Percentiles rank a stretch among this genome's conserved stretches.
Conservation (phyloP, 1,140 invertebrate genomes). For the Paraescarpia echinospica region DNA sequence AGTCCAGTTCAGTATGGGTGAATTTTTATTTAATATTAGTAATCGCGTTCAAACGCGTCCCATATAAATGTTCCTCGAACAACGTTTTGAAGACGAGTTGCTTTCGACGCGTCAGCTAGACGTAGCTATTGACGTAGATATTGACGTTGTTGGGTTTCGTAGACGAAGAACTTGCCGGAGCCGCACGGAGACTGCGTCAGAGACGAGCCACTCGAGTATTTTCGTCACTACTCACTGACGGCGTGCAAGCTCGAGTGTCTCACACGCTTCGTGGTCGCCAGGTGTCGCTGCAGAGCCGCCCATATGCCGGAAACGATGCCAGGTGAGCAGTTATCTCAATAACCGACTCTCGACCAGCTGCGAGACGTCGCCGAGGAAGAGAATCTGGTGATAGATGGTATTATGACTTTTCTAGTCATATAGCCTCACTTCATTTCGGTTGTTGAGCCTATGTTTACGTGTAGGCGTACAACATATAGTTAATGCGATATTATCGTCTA, state of each 20-base stretch:
- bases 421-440: too few relatives aligned
- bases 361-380: too few relatives aligned
- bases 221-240: neutral
- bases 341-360: too few relatives aligned
- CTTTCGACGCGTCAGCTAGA: neutral
- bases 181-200: slow-evolving; percentile 7
- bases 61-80: neutral
- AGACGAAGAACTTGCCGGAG: slow-evolving; percentile 8
- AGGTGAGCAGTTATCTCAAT: neutral
- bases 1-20: neutral
- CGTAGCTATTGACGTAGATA: neutral
- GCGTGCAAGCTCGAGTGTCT: slow-evolving; percentile 14
- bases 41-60: too few relatives aligned
- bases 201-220: neutral
- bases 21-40: too few relatives aligned
- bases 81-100: neutral
- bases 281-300: slow-evolving; percentile 12
- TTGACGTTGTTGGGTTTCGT: neutral
- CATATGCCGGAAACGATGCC: slow-evolving; percentile 15
- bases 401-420: too few relatives aligned
- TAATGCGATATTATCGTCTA: too few relatives aligned
- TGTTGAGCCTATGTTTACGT: too few relatives aligned
- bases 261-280: neutral
- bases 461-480: too few relatives aligned
- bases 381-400: too few relatives aligned